Evolutionary conservation across 2,888 invertebrate genomes (phyloP), one percentile per base, ranked within the genome.

Genomic region (Sylvicola fuscatus): DNA sequence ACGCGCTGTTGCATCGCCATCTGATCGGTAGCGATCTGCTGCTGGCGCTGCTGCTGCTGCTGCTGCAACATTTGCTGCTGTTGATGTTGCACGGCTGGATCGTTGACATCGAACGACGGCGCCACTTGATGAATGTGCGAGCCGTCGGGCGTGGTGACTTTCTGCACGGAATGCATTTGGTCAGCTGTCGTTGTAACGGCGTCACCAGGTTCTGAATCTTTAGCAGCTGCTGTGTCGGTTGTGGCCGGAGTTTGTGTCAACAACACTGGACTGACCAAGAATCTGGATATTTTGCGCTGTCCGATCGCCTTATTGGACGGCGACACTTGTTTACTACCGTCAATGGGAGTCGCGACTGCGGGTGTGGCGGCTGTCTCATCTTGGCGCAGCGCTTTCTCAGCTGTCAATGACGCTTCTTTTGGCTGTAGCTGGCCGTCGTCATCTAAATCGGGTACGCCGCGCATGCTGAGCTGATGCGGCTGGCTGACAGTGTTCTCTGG

Each of bases 191-290:
- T 14, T 40, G 16, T 14, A 2, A 14, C 11, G 27, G 21, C 13
- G 14, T 4, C 27, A 14, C 3, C 8, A 21, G 12, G 15, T 10
- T n/a, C n/a, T n/a, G n/a, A n/a, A n/a, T n/a, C n/a, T n/a, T n/a
- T n/a, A n/a, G n/a, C n/a, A n/a, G n/a, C n/a, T 13, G 26, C 42
- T 40, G 31, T 37, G 40, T 29, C 27, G 38, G 36, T 13, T 32
- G 38, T 4, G 33, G 38, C 16, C 33, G 29, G 31, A 21, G 5
- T 21, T 21, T 21, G 21, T 21, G 37, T 38, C 48, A 72, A 73
- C 26, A 76, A 64, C 2, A 82, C 81, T 14, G 82, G 81, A 53
- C 81, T 82, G 45, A 83, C 81, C 51, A 81, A 66, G 58, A 83
- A 83, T 38, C 82, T 62, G 21, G 82, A 82, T 46, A 82, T 77